Percentiles rank a stretch among this genome's conserved stretches.
Evolutionary conservation across 2,113 vertebrate species (phyloP).

Genomic region (Hyaena hyaena): DNA sequence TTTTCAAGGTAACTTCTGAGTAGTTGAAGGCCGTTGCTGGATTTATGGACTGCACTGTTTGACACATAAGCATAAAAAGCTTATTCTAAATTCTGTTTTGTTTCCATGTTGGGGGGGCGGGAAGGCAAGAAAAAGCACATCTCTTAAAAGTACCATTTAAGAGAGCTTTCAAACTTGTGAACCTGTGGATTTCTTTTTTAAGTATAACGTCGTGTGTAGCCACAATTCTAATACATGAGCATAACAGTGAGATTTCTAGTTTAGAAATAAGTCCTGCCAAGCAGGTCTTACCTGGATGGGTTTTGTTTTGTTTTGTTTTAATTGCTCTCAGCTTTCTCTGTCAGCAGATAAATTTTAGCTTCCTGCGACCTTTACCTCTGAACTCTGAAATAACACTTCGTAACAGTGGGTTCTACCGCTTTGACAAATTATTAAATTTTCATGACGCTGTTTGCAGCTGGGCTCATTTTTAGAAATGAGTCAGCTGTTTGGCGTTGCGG

Average conservation of each 20-base stretch:
- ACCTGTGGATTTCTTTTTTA: background rate
- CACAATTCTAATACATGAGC: background rate
- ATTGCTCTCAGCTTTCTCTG: slow-evolving; percentile 77
- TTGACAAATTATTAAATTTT: slow-evolving; percentile 87
- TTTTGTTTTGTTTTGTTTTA: slow-evolving; percentile 60
- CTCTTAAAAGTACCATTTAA: slow-evolving; percentile 37
- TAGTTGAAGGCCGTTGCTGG: slow-evolving; percentile 42
- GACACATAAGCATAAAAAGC: slow-evolving; percentile 58
- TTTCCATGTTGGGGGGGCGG: slow-evolving; percentile 32
- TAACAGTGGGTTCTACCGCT: slow-evolving; percentile 81
- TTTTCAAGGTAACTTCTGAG: slow-evolving; percentile 25
- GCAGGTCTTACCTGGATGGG: background rate
- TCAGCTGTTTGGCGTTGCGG: slow-evolving; percentile 83
- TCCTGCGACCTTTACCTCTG: slow-evolving; percentile 82
- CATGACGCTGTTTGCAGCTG: slow-evolving; percentile 78
- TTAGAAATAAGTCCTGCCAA: slow-evolving; percentile 63
- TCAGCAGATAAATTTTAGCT: slow-evolving; percentile 78
- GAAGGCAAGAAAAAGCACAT: slow-evolving; percentile 3
- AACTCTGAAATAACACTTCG: slow-evolving; percentile 79
- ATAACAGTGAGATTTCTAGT: slow-evolving; percentile 54
- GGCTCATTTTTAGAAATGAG: slow-evolving; percentile 86
- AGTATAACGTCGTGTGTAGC: background rate
- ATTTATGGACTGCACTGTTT: slow-evolving; percentile 38
- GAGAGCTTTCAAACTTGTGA: background rate
- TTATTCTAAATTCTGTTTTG: slow-evolving; percentile 73